Evolutionary conservation across 2,113 vertebrate genomes (phyloP), one percentile per base, ranked within the genome.

Genomic region (Sapajus apella): DNA sequence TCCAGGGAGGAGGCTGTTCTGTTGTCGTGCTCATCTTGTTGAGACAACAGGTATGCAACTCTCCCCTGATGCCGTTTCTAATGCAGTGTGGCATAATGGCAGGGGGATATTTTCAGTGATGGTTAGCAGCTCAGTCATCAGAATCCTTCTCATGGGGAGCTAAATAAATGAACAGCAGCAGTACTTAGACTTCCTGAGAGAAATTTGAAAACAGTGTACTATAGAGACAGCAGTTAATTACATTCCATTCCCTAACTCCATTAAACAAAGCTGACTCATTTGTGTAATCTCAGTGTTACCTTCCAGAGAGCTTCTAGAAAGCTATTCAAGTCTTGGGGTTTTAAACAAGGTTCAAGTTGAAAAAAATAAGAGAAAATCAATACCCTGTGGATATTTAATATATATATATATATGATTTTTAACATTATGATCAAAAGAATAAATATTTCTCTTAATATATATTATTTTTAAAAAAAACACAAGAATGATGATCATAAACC

Each of bases 151-250:
- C 58, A 70, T 37, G 23, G n/a, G 68, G 50, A 12, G 37, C 52
- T 76, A 93, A 81, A 52, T 87, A 82, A 93, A 77, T 87, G 75
- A 87, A 86, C 12, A 72, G 30, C 35, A 55, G 8, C 10, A 61
- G 56, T 43, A 25, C 47, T 5, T 55, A 45, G 25, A 37, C 30
- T 82, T 68, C 73, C 68, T 83, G 35, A 77, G 56, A 86, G 73
- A 91, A 87, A 61, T 32, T 77, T 32, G 37, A 70, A 93, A 81
- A 58, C 61, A 37, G 27, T 20, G 1, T 73, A 5, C 10, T 84
- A 0, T 14, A 66, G 80, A 66, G 52, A 86, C 5, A 37, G 61
- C 8, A 23, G 73, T 90, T 96, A 61, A 66, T 73, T 8, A 58
- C 52, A 73, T 94, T 56, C 25, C n/a, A 30, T 66, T 30, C 45